phyloP scores from a whole-genome alignment of 2,888 invertebrate genomes.

The Dryobota labecula region DNA sequence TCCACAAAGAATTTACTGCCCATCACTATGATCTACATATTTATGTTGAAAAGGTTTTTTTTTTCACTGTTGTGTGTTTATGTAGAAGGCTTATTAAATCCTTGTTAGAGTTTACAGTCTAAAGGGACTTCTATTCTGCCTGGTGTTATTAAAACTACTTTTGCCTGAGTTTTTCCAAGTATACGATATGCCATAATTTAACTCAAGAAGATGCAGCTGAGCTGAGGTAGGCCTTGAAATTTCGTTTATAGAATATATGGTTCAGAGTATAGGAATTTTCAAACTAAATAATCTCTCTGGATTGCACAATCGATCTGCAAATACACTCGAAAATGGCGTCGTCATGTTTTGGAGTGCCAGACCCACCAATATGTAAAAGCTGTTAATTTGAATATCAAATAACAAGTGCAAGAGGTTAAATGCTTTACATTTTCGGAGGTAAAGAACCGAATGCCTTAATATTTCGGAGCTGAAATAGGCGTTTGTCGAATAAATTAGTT shows the following conservation, averaged over 20 bases:
- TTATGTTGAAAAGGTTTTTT: not conserved
- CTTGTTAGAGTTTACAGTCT: not conserved
- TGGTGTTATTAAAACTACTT: not conserved
- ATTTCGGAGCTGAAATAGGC: conserved; percentile 30
- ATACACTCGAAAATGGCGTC: conserved; percentile 30
- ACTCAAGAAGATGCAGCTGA: too few relatives aligned
- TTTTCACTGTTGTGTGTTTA: not conserved
- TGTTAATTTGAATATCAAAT: conserved; percentile 44
- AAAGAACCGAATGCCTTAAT: conserved; percentile 22
- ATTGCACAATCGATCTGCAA: conserved; percentile 48
- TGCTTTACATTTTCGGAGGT: conserved; percentile 20
- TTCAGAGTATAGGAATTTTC: conserved; percentile 21
- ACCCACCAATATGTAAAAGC: conserved; percentile 38
- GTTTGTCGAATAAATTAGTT: conserved; percentile 55
- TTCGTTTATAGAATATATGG: conserved; percentile 11
- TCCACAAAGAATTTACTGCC: conserved; percentile 42
- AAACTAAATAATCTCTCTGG: conserved; percentile 29
- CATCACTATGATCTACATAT: conserved; percentile 36
- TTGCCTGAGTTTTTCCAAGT: too few relatives aligned
- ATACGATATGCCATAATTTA: not conserved
- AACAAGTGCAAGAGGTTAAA: conserved; percentile 27
- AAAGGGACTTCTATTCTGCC: not conserved
- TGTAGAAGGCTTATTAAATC: not conserved
- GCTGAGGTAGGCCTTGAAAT: not conserved
- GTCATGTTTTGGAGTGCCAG: conserved; percentile 25